Evolutionary conservation across 2,888 invertebrate genomes (phyloP).

Genomic region (Thelaira solivaga): DNA sequence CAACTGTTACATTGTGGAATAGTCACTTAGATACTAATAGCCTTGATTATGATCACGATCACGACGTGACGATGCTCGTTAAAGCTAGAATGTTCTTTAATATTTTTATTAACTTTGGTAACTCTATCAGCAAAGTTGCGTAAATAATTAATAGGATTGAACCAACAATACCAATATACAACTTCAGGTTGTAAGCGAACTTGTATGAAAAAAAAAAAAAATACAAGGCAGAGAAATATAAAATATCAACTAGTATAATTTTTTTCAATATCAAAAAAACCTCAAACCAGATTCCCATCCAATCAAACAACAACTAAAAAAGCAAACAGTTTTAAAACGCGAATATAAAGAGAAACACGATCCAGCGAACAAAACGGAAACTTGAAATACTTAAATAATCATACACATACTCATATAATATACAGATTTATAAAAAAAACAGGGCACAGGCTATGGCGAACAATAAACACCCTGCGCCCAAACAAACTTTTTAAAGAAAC

Average conservation of each 20-base stretch:
- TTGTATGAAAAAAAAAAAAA: neutral
- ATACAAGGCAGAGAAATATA: neutral
- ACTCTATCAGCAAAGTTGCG: neutral
- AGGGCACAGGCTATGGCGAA: too few relatives aligned
- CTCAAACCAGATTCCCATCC: constrained; percentile 46
- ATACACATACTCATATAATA: too few relatives aligned
- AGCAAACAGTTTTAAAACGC: constrained; percentile 52
- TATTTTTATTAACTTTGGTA: neutral
- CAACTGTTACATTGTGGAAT: too few relatives aligned
- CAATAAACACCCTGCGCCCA: too few relatives aligned
- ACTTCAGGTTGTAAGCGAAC: constrained; percentile 50
- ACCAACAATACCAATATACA: neutral
- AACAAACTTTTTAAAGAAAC: too few relatives aligned
- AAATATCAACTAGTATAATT: neutral
- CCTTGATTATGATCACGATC: too few relatives aligned
- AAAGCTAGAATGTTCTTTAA: too few relatives aligned
- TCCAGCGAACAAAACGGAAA: constrained; percentile 46
- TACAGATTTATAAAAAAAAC: too few relatives aligned
- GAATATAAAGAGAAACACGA: constrained; percentile 49
- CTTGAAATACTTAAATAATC: constrained; percentile 30
- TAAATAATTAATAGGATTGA: neutral
- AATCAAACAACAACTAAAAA: constrained; percentile 30
- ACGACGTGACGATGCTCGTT: too few relatives aligned
- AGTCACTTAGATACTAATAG: too few relatives aligned
- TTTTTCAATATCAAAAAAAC: constrained; percentile 48